Evolutionary conservation across 2,113 vertebrate species (phyloP).

Genomic region (Geothlypis trichas): DNA sequence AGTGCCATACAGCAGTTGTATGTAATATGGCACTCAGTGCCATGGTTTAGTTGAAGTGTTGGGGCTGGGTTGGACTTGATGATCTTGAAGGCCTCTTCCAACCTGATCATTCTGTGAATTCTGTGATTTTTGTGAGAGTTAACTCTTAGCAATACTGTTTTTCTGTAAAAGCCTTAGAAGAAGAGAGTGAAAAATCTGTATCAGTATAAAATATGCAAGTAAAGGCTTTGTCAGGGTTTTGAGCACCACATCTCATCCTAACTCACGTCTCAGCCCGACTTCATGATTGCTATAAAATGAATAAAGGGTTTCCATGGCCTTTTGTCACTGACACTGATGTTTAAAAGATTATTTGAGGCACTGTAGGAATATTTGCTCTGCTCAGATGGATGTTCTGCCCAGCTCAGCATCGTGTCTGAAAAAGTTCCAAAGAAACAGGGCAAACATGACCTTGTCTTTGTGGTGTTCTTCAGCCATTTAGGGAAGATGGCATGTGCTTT

Average conservation of each 20-base stretch:
- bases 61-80: not conserved
- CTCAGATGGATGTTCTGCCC: not conserved
- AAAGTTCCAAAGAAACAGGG: not conserved
- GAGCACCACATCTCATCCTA: not conserved
- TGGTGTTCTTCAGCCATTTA: not conserved
- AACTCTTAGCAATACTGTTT: not conserved
- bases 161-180: not conserved
- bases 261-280: not conserved
- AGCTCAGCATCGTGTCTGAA: not conserved
- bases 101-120: not conserved
- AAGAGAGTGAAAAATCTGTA: not conserved
- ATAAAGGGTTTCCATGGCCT: not conserved
- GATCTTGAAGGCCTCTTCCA: not conserved
- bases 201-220: not conserved
- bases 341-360: not conserved
- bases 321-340: not conserved
- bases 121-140: not conserved
- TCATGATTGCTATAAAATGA: not conserved
- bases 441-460: not conserved
- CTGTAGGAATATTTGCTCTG: not conserved
- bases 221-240: not conserved
- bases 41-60: not conserved
- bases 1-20: not conserved
- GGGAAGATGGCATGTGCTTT: not conserved
- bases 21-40: not conserved